phyloP scores from a whole-genome alignment of 2,888 invertebrate genomes.

The Diaperis boleti region DNA sequence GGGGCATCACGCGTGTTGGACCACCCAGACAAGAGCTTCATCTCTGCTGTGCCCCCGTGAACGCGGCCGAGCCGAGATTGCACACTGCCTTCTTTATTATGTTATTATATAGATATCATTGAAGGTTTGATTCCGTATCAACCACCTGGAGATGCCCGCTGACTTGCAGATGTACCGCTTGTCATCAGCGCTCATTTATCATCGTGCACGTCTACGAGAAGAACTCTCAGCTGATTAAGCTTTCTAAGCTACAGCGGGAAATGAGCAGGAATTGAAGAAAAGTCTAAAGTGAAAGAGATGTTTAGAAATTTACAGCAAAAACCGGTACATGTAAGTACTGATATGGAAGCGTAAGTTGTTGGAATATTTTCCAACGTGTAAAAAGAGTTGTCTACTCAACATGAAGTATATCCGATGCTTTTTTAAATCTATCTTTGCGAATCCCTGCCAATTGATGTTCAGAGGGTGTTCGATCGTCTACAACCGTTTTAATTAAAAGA shows the following conservation, averaged over 20 bases:
- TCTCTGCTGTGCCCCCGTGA: conserved; percentile 51
- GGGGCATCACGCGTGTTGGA: conserved; percentile 63
- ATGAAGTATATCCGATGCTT: no score
- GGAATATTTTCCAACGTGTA: no score
- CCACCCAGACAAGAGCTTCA: conserved; percentile 60
- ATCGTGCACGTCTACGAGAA: conserved; percentile 38
- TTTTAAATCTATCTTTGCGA: no score
- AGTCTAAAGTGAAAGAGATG: no score
- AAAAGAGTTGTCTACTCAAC: no score
- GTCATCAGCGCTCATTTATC: conserved; percentile 51
- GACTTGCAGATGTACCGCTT: conserved; percentile 58
- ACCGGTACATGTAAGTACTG: no score
- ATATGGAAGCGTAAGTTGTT: no score
- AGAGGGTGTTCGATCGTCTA: no score
- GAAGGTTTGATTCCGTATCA: conserved; percentile 58
- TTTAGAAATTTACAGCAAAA: no score
- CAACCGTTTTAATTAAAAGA: no score
- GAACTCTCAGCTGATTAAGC: conserved; percentile 7
- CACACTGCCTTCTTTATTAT: conserved; percentile 58
- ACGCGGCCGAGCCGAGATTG: conserved; percentile 40
- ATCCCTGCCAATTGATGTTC: no score
- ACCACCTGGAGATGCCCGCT: conserved; percentile 60
- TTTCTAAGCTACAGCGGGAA: not conserved
- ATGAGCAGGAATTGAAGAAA: not conserved
- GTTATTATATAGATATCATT: conserved; percentile 64